phyloP scores from a whole-genome alignment of 2,888 invertebrate species.

The Lasioglossum marginatum region DNA sequence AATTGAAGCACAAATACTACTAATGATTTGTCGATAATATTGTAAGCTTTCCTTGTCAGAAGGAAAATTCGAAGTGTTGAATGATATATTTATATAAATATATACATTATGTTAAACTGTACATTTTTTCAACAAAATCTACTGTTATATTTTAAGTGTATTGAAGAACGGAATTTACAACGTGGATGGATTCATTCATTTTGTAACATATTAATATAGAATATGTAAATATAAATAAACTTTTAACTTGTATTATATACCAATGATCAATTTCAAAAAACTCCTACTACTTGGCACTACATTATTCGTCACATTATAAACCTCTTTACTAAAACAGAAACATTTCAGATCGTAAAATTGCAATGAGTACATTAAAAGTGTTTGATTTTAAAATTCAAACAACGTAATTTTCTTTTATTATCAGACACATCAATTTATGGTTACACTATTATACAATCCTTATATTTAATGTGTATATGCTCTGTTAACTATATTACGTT shows the following conservation, averaged over 20 bases:
- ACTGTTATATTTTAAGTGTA: conserved; percentile 36
- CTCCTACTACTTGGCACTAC: conserved; percentile 3
- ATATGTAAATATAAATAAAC: conserved; percentile 58
- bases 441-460: conserved; percentile 25
- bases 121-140: conserved; percentile 37
- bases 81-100: conserved; percentile 41
- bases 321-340: conserved; percentile 10
- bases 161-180: conserved; percentile 42
- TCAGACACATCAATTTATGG: conserved; percentile 7
- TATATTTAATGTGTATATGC: background rate
- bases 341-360: conserved; percentile 20
- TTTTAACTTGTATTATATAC: conserved; percentile 46
- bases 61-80: conserved; percentile 34
- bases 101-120: conserved; percentile 36
- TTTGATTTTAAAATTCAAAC: background rate
- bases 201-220: conserved; percentile 55
- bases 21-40: conserved; percentile 33
- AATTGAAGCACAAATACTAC: conserved; percentile 30
- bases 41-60: conserved; percentile 19
- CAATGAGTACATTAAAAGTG: background rate
- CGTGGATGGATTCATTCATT: conserved; percentile 49
- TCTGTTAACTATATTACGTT: background rate
- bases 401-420: background rate
- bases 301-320: conserved; percentile 21
- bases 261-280: conserved; percentile 31